Evolutionary conservation across 1,140 invertebrate species (phyloP).

Genomic region (Drosophila lacertosa): DNA sequence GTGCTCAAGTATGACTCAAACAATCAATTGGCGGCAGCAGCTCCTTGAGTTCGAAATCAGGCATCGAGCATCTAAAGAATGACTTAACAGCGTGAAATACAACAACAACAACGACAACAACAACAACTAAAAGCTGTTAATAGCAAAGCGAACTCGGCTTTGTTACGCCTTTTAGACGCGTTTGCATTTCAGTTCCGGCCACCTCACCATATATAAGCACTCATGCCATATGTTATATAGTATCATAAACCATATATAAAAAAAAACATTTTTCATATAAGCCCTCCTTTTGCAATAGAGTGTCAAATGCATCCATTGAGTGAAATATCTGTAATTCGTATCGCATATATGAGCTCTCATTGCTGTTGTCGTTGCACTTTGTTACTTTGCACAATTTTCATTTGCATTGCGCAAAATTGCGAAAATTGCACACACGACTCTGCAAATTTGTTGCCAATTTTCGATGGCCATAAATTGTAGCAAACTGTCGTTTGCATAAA

Average conservation of each 20-base stretch:
- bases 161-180: constrained; percentile 64
- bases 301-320: constrained; percentile 75
- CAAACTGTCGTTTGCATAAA: constrained; percentile 80
- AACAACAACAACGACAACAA: constrained; percentile 20
- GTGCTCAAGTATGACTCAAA: constrained; percentile 73
- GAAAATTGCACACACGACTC: constrained; percentile 51
- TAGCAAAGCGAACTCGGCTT: constrained; percentile 53
- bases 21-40: constrained; percentile 70
- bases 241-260: constrained; percentile 4
- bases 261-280: constrained; percentile 4
- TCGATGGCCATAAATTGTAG: constrained; percentile 73
- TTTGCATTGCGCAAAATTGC: constrained; percentile 72
- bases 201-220: constrained; percentile 18
- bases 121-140: constrained; percentile 60
- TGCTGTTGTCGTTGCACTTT: constrained; percentile 6
- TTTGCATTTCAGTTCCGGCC: constrained; percentile 64
- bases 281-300: constrained; percentile 46
- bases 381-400: constrained; percentile 68
- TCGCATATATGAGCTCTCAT: constrained; percentile 12
- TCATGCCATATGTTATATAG: not conserved
- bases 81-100: constrained; percentile 71
- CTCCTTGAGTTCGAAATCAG: constrained; percentile 68
- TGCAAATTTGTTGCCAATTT: constrained; percentile 56
- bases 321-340: constrained; percentile 29
- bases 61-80: constrained; percentile 75